Conservation (phyloP, 2,888 invertebrate genomes). For the Plutella xylostella region DNA sequence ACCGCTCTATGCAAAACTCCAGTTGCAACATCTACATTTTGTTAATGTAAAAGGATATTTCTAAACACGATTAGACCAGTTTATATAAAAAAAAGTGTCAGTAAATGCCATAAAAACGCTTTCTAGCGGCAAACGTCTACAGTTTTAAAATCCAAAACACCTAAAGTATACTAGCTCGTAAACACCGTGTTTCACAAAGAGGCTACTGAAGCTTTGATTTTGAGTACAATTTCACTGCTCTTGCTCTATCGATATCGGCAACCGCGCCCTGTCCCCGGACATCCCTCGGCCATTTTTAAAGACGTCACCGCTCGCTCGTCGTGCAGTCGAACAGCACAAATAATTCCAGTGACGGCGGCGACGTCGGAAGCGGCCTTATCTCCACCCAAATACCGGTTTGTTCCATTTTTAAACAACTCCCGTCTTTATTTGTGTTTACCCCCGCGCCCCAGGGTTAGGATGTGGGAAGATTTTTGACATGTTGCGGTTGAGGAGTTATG, state of each 20-base stretch:
- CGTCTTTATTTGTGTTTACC: conserved; percentile 64
- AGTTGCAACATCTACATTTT: too few relatives aligned
- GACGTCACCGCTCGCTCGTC: conserved; percentile 51
- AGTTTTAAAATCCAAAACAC: too few relatives aligned
- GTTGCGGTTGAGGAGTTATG: too few relatives aligned
- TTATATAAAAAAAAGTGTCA: too few relatives aligned
- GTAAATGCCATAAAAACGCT: too few relatives aligned
- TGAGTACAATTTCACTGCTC: not conserved
- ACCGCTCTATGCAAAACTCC: too few relatives aligned
- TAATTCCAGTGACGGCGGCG: conserved; percentile 55
- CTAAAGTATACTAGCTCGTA: not conserved
- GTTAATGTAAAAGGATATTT: too few relatives aligned
- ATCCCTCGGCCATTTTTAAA: conserved; percentile 57
- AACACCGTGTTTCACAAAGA: too few relatives aligned
- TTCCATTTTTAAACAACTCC: conserved; percentile 68
- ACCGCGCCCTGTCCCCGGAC: conserved; percentile 15
- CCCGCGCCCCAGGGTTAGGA: conserved; percentile 28
- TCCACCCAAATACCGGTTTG: conserved; percentile 62
- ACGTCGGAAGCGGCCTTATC: conserved; percentile 67
- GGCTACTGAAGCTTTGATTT: not conserved
- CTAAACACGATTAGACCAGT: too few relatives aligned
- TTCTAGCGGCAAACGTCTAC: too few relatives aligned
- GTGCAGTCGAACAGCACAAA: conserved; percentile 57
- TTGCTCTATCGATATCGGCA: not conserved
- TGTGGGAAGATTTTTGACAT: too few relatives aligned